Percentiles rank a stretch among this genome's conserved stretches.
These are phyloP conservation scores for Apodemia mormo DNA, from an alignment of 2,888 invertebrate species.

Conservation along the genomic window DNA sequence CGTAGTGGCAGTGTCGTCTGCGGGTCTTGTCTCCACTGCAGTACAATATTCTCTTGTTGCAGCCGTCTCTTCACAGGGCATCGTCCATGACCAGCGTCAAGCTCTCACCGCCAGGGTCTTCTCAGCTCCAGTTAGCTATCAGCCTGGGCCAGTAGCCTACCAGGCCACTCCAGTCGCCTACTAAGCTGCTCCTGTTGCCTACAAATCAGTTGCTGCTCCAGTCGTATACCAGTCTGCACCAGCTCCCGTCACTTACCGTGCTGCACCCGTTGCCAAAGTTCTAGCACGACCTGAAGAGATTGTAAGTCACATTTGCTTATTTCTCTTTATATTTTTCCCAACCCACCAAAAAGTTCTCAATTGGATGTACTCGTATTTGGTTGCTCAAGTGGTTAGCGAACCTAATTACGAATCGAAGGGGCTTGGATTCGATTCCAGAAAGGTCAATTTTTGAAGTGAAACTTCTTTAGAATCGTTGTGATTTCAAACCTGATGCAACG, in stretches of 20 bases:
- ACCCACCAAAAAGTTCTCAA: too few species aligned
- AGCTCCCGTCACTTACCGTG: slow-evolving; percentile 40
- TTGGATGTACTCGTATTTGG: too few species aligned
- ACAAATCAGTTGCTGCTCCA: slow-evolving; percentile 43
- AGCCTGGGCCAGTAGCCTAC: slow-evolving; percentile 55
- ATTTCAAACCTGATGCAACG: too few species aligned
- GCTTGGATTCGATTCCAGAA: too few species aligned
- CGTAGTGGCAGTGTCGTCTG: slow-evolving; percentile 45
- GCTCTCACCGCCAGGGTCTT: slow-evolving; percentile 41
- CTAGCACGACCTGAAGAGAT: slow-evolving; percentile 47
- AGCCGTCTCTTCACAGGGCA: slow-evolving; percentile 59
- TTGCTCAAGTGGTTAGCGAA: too few species aligned
- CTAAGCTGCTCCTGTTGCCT: slow-evolving; percentile 39
- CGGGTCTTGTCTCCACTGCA: slow-evolving; percentile 50
- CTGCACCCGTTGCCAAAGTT: slow-evolving; percentile 38
- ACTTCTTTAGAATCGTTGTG: too few species aligned
- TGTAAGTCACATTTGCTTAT: slow-evolving; percentile 31
- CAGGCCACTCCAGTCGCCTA: slow-evolving; percentile 57
- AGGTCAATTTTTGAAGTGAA: too few species aligned
- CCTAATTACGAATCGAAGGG: too few species aligned
- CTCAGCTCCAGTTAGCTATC: slow-evolving; percentile 44
- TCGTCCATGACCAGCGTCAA: slow-evolving; percentile 56
- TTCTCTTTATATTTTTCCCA: too few species aligned
- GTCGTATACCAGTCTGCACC: slow-evolving; percentile 42
- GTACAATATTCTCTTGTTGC: slow-evolving; percentile 57